phyloP scores from a whole-genome alignment of 2,888 invertebrate species.

The Torymus tubicola region DNA sequence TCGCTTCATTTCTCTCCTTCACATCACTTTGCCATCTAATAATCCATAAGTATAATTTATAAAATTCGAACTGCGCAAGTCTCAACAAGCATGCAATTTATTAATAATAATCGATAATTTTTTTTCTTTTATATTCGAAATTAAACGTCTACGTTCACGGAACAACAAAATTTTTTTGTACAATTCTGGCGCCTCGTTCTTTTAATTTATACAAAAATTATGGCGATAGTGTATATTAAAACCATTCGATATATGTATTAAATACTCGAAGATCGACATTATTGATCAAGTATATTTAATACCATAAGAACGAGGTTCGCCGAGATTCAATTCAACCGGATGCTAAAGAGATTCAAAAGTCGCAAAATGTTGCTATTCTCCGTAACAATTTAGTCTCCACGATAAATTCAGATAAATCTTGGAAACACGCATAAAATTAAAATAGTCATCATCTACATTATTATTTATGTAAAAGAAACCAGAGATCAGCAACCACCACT shows the following conservation, averaged over 20 bases:
- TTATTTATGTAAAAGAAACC: too few relatives aligned
- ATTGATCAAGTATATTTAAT: conserved; percentile 13
- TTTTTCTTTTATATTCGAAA: conserved; percentile 8
- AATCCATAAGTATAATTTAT: conserved; percentile 44
- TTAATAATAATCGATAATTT: conserved; percentile 46
- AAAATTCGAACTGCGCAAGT: conserved; percentile 56
- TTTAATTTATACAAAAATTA: background rate
- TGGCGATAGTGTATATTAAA: background rate
- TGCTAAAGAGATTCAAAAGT: too few relatives aligned
- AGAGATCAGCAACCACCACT: background rate
- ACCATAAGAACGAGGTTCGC: conserved; percentile 20
- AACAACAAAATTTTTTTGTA: conserved; percentile 33
- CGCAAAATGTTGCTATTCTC: too few relatives aligned
- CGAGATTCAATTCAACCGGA: too few relatives aligned
- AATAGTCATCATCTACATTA: too few relatives aligned
- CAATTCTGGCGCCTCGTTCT: conserved; percentile 20
- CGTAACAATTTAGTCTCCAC: too few relatives aligned
- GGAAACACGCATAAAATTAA: too few relatives aligned
- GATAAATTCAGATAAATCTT: too few relatives aligned
- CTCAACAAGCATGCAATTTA: conserved; percentile 54
- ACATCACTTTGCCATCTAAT: conserved; percentile 25
- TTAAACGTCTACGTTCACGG: conserved; percentile 24
- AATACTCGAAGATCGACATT: conserved; percentile 22
- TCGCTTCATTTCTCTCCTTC: conserved; percentile 9
- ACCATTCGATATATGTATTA: conserved; percentile 8